These are phyloP conservation scores for Leucoma salicis DNA, from an alignment of 2,888 invertebrate genomes.

Conservation along the genomic window DNA sequence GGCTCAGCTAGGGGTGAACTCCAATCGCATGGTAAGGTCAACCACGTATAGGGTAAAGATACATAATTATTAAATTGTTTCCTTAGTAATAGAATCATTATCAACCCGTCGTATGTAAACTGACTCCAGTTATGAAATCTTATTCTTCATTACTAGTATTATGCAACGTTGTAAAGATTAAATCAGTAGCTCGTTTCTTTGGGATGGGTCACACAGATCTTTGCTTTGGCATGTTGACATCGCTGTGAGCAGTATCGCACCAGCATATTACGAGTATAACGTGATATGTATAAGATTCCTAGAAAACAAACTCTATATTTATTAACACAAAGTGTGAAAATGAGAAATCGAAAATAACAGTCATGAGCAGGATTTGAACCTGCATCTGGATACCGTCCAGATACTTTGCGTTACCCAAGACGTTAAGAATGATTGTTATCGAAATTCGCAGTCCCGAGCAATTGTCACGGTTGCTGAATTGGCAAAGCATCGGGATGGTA, in stretches of 20 bases:
- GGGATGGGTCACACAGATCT: constrained; percentile 11
- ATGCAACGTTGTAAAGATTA: constrained; percentile 19
- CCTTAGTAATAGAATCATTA: constrained; percentile 4
- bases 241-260: constrained; percentile 24
- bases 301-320: constrained; percentile 11
- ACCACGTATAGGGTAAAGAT: not conserved
- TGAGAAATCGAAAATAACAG: too few species aligned
- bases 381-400: too few species aligned
- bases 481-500: too few species aligned
- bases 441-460: too few species aligned
- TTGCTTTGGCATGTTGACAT: constrained; percentile 25
- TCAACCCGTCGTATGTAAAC: constrained; percentile 12
- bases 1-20: constrained; percentile 1
- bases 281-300: constrained; percentile 3
- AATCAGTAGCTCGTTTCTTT: constrained; percentile 25
- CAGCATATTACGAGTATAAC: constrained; percentile 8
- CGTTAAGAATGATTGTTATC: too few species aligned
- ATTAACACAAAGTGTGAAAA: too few species aligned
- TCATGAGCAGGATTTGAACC: too few species aligned
- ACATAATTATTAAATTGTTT: not conserved
- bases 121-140: constrained; percentile 4
- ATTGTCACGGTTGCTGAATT: too few species aligned
- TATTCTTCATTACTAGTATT: constrained; percentile 26
- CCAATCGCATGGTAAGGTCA: not conserved
- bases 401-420: too few species aligned